Conservation (phyloP, 2,888 invertebrate species). For the Cistogaster globosa region DNA sequence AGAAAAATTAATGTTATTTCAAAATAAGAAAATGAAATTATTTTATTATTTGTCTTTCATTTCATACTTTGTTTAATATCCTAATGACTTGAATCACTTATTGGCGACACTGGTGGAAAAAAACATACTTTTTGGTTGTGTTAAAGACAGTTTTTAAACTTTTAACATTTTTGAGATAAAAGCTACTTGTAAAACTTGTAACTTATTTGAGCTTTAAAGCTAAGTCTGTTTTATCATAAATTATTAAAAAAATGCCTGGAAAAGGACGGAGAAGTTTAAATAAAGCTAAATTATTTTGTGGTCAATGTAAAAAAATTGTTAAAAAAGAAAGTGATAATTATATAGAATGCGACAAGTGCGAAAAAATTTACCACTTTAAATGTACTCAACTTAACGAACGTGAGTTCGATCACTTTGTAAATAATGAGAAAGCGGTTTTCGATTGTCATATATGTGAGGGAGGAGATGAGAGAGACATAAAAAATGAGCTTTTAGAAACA, state of each 20-base stretch:
- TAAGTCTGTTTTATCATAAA: no score
- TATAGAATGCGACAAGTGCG: constrained; percentile 1
- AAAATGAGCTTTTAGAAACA: not conserved
- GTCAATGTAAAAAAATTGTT: not conserved
- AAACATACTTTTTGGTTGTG: not conserved
- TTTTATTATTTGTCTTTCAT: no score
- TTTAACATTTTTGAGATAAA: not conserved
- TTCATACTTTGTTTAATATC: not conserved
- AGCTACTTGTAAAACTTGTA: not conserved
- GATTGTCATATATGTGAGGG: not conserved
- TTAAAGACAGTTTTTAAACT: not conserved
- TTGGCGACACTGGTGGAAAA: no score
- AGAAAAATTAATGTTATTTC: no score
- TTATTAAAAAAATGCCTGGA: not conserved
- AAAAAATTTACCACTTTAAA: not conserved
- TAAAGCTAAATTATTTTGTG: not conserved
- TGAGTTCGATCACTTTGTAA: no score
- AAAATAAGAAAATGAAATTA: no score
- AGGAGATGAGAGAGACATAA: not conserved
- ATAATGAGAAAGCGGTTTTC: no score
- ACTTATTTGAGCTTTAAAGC: no score
- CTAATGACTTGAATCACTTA: no score
- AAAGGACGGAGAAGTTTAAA: not conserved
- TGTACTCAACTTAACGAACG: not conserved
- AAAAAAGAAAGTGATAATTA: not conserved